phyloP scores from a whole-genome alignment of 2,113 vertebrate species.

The Oreochromis niloticus region DNA sequence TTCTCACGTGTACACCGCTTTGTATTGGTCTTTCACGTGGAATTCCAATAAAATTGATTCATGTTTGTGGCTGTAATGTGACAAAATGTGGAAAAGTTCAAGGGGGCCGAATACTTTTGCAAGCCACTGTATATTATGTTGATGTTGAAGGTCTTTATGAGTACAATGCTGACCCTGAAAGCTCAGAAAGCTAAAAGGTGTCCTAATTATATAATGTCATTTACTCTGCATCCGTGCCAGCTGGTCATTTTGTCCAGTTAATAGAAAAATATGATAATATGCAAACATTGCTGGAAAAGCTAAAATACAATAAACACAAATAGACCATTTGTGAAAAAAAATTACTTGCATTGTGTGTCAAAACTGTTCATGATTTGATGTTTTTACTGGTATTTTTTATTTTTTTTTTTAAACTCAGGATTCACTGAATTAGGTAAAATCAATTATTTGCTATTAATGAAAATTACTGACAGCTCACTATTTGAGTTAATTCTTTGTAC shows the following conservation, averaged over 20 bases:
- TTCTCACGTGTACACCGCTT: no score
- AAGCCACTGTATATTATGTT: background rate
- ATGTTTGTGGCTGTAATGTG: no score
- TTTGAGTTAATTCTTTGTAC: background rate
- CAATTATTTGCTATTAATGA: background rate
- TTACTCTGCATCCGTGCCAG: background rate
- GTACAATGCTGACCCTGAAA: background rate
- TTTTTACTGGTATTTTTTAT: background rate
- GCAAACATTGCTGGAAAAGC: accelerated
- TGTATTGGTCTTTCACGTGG: no score
- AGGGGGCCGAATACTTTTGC: no score
- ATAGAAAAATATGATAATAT: background rate
- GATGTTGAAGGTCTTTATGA: background rate
- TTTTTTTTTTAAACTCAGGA: background rate
- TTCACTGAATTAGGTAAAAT: background rate
- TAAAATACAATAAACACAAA: no score
- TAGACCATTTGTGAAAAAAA: background rate
- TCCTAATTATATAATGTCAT: background rate
- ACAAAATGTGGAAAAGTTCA: no score
- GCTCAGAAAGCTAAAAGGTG: background rate
- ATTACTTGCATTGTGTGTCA: accelerated
- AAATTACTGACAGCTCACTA: background rate
- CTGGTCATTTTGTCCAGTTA: background rate
- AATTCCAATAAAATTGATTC: no score
- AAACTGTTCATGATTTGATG: background rate